Percentiles rank a stretch among this genome's conserved stretches.
phyloP scores from a whole-genome alignment of 2,888 invertebrate genomes.

The Crioceris asparagi region DNA sequence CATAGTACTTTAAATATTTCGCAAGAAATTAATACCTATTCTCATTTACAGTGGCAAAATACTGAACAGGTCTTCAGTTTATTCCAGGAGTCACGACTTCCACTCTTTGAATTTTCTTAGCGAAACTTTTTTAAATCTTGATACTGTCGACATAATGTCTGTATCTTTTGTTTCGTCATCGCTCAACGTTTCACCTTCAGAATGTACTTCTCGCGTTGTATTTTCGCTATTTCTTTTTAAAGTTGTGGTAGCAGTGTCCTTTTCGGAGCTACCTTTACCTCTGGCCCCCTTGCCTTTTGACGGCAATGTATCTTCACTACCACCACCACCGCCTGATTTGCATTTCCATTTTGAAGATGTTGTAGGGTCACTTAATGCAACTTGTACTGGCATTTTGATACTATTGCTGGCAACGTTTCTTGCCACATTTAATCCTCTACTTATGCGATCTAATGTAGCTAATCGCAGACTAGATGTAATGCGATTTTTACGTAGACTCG shows the following conservation, averaged over 20 bases:
- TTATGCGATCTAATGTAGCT: constrained; percentile 50
- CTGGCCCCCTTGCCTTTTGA: constrained; percentile 44
- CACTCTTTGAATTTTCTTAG: constrained; percentile 67
- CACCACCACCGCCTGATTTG: constrained; percentile 27
- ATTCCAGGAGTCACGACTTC: constrained; percentile 54
- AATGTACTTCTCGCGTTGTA: constrained; percentile 54
- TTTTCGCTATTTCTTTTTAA: constrained; percentile 37
- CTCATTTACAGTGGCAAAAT: too few relatives aligned
- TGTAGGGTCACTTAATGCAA: constrained; percentile 53
- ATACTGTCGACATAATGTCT: constrained; percentile 60
- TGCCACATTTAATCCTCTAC: constrained; percentile 60
- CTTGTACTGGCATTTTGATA: constrained; percentile 45
- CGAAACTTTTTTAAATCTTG: constrained; percentile 71
- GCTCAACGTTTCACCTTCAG: constrained; percentile 59
- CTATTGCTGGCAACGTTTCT: constrained; percentile 50
- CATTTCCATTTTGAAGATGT: constrained; percentile 38
- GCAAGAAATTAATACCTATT: too few relatives aligned
- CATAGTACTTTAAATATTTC: too few relatives aligned
- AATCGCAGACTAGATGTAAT: constrained; percentile 44
- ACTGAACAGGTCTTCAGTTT: constrained; percentile 3
- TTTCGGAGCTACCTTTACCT: constrained; percentile 49
- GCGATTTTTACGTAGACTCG: constrained; percentile 44
- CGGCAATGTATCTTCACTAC: constrained; percentile 31
- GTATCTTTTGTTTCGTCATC: constrained; percentile 52
- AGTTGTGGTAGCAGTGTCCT: constrained; percentile 38